These are phyloP conservation scores for Axea sp. DNA, from an alignment of 2,888 invertebrate genomes.

Conservation along the genomic window DNA sequence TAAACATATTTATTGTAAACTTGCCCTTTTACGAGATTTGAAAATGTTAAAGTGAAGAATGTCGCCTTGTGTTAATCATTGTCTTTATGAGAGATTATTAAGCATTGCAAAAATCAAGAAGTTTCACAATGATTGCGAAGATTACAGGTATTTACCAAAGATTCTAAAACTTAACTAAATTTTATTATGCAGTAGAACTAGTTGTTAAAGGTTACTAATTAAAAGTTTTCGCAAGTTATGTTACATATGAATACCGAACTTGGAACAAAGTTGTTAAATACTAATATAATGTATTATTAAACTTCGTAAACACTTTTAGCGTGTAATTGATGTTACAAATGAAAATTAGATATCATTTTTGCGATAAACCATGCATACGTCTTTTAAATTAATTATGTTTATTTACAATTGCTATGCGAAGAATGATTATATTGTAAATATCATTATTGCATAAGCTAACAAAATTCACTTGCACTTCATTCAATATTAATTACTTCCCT, in stretches of 20 bases:
- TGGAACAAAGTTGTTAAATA: slow-evolving; percentile 35
- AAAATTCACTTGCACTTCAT: too few relatives aligned
- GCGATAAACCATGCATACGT: too few relatives aligned
- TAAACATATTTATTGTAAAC: too few relatives aligned
- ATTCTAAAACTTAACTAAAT: slow-evolving; percentile 26
- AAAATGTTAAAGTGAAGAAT: slow-evolving; percentile 13
- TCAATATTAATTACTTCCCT: too few relatives aligned
- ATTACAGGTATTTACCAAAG: slow-evolving; percentile 16
- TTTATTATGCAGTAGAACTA: slow-evolving; percentile 25
- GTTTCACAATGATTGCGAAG: slow-evolving; percentile 22
- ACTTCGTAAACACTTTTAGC: slow-evolving; percentile 23
- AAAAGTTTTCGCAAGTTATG: slow-evolving; percentile 37
- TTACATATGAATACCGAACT: slow-evolving; percentile 30
- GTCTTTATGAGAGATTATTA: slow-evolving; percentile 9
- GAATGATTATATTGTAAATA: too few relatives aligned
- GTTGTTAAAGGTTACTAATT: slow-evolving; percentile 51
- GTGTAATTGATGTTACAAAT: slow-evolving; percentile 13
- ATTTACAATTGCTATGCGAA: too few relatives aligned
- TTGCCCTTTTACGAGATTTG: too few relatives aligned
- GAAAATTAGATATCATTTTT: slow-evolving; percentile 20
- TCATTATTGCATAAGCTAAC: too few relatives aligned
- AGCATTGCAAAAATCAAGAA: slow-evolving; percentile 16
- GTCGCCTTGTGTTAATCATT: neutral
- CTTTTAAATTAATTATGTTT: too few relatives aligned
- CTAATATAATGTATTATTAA: slow-evolving; percentile 18